These are phyloP conservation scores for Dendroctonus ponderosae DNA, from an alignment of 1,140 invertebrate species.

Conservation along the genomic window DNA sequence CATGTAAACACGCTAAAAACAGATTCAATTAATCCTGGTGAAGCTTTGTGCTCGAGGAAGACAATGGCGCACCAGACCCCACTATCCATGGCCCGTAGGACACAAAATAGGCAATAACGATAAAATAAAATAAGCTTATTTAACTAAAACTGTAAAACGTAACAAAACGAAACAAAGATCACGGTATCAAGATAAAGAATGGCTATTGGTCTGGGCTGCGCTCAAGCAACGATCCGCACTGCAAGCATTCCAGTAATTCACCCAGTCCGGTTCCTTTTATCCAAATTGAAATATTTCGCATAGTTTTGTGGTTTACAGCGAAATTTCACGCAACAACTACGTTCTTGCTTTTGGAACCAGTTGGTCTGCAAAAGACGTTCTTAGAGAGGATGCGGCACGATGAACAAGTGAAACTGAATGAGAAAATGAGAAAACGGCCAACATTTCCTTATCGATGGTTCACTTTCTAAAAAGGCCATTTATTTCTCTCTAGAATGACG, in stretches of 20 bases:
- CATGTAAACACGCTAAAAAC: conserved; percentile 33
- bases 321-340: conserved; percentile 28
- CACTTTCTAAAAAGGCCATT: no score
- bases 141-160: conserved; percentile 34
- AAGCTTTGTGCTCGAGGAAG: conserved; percentile 13
- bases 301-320: conserved; percentile 25
- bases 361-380: no score
- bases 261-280: conserved; percentile 38
- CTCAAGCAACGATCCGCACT: conserved; percentile 26
- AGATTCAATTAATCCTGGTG: conserved; percentile 29
- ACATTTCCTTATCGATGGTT: no score
- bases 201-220: conserved; percentile 13
- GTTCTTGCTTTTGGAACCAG: neutral
- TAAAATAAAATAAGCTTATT: conserved; percentile 36
- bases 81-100: conserved; percentile 18
- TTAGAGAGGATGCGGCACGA: no score
- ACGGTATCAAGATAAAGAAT: conserved; percentile 35
- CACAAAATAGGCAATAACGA: conserved; percentile 32
- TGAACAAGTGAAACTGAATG: no score
- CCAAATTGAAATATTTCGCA: conserved; percentile 41
- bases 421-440: no score
- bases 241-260: conserved; percentile 40
- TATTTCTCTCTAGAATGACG: no score
- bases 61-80: conserved; percentile 4
- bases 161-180: conserved; percentile 35